These are phyloP conservation scores for Natrix natrix DNA, from an alignment of 2,797 vertebrate genomes.

Conservation along the genomic window DNA sequence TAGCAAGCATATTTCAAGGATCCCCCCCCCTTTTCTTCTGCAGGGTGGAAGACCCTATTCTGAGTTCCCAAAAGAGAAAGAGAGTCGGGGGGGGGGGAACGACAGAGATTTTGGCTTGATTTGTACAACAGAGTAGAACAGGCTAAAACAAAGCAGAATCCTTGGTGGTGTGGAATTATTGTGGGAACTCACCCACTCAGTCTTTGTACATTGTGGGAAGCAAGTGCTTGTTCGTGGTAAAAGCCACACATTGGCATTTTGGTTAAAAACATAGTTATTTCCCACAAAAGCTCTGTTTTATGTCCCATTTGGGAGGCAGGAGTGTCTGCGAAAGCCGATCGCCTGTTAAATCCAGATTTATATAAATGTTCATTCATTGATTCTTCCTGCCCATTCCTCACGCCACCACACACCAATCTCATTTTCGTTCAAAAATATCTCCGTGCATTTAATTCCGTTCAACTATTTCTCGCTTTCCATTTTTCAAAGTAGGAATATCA, in stretches of 20 bases:
- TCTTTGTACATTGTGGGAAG: neutral
- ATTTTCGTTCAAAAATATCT: neutral
- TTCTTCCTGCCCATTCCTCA: neutral
- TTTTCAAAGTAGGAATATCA: neutral
- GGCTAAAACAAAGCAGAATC: neutral
- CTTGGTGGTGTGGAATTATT: neutral
- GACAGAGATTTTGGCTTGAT: too few species aligned
- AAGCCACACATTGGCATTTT: neutral
- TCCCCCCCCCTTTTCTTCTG: neutral
- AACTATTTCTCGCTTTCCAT: neutral
- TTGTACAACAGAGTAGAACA: neutral
- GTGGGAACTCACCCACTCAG: neutral
- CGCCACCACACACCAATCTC: neutral
- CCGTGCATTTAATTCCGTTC: neutral
- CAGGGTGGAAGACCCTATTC: neutral
- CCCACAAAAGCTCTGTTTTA: neutral
- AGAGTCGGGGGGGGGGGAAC: rapidly evolving
- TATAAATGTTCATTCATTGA: neutral
- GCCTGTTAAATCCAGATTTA: neutral
- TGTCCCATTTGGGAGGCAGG: neutral
- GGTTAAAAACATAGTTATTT: neutral
- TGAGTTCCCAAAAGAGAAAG: neutral
- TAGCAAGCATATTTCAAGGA: neutral
- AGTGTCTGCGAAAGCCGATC: neutral
- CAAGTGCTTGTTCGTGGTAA: neutral